Conservation (phyloP, 2,113 vertebrate genomes). For the Saguinus imperator region DNA sequence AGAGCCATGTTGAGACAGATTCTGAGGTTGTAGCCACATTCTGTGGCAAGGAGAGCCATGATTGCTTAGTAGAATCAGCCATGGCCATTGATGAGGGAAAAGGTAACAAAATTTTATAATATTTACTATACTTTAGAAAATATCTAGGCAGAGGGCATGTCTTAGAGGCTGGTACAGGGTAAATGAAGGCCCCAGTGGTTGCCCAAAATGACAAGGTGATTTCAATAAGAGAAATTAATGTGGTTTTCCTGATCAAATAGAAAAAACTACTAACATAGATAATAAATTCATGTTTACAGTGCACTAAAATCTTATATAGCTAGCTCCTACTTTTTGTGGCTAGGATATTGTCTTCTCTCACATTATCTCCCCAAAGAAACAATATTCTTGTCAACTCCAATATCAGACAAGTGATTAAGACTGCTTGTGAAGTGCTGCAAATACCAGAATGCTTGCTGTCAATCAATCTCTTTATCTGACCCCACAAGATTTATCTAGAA, state of each 20-base stretch:
- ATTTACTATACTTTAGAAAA: not conserved
- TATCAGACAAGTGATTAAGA: not conserved
- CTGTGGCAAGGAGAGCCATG: not conserved
- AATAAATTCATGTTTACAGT: not conserved
- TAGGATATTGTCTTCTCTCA: not conserved
- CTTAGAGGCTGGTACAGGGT: slow-evolving; percentile 83
- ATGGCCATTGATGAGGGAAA: not conserved
- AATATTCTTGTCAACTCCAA: not conserved
- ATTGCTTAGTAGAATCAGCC: not conserved
- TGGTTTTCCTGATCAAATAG: not conserved
- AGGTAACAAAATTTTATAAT: not conserved
- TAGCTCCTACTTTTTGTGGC: not conserved
- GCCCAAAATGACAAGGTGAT: slow-evolving; percentile 86
- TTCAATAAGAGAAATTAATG: slow-evolving; percentile 70
- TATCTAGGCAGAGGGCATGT: slow-evolving; percentile 78
- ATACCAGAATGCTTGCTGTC: not conserved
- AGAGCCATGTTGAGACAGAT: not conserved
- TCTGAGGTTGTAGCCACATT: not conserved
- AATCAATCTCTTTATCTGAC: not conserved
- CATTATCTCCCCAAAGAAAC: not conserved
- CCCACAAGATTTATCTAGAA: not conserved
- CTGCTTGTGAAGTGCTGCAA: not conserved
- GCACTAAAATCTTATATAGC: not conserved
- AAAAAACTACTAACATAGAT: not conserved
- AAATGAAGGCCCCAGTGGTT: slow-evolving; percentile 85